These are phyloP conservation scores for Meghimatium bilineatum DNA, from an alignment of 2,888 invertebrate genomes.

Conservation along the genomic window DNA sequence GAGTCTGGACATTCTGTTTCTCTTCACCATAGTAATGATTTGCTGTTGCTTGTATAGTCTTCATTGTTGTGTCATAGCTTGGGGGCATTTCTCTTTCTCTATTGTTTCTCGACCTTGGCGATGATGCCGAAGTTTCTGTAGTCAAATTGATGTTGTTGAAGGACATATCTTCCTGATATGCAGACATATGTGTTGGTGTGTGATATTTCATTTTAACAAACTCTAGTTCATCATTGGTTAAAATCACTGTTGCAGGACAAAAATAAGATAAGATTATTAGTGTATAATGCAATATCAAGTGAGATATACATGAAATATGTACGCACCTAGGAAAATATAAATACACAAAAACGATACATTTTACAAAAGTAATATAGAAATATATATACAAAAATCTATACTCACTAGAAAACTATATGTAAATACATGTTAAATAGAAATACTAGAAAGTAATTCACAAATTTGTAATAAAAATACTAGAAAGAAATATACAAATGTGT, in stretches of 20 bases:
- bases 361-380: neutral
- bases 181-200: conserved; percentile 51
- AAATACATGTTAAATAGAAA: neutral
- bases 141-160: conserved; percentile 48
- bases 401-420: neutral
- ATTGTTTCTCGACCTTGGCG: conserved; percentile 28
- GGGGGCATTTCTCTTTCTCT: conserved; percentile 63
- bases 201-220: conserved; percentile 65
- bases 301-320: too few relatives aligned
- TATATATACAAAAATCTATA: neutral
- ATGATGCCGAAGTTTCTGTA: conserved; percentile 38
- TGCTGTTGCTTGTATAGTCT: conserved; percentile 54
- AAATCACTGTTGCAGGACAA: conserved; percentile 64
- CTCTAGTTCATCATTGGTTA: conserved; percentile 75
- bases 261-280: neutral
- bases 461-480: too few relatives aligned
- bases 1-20: conserved; percentile 65
- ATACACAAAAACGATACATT: neutral
- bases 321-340: neutral
- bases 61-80: conserved; percentile 70
- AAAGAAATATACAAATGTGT: too few relatives aligned
- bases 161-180: conserved; percentile 45
- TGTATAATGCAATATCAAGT: neutral
- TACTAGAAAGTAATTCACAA: too few relatives aligned
- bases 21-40: conserved; percentile 62